Base-by-base conservation (phyloP, 2,888 invertebrate species). In the Dynastes tityus region DNA sequence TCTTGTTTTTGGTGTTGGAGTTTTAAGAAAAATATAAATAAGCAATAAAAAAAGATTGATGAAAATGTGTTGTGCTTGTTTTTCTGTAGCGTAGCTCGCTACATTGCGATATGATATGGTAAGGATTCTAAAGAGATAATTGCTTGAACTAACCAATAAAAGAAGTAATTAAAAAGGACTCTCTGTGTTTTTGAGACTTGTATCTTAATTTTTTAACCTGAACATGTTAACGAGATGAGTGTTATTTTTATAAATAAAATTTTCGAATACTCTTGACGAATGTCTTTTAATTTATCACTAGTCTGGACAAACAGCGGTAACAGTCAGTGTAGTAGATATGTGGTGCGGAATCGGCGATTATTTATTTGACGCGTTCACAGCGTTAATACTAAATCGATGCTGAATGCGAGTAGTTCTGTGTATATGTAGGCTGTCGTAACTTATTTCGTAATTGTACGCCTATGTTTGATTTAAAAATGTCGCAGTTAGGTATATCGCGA, bases 201-300 rank as follows among this genome's bases (percentile, higher is more conserved):
- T 53, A 22, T 58, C 5, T 58, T 3, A 8, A 58, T 22, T 22
- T 22, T 58, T 58, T 58, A 22, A 58, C 5, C 22, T 58, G 22
- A 16, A 58, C 22, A 58, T 58, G n/a, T 58, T 58, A 58, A 58
- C 8, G 9, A 58, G 22, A 58, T 22, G 22, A 58, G 55, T 58
- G 55, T 58, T 58, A 58, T 58, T 58, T 58, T 58, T 58, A n/a
- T 58, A 58, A 58, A 58, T 58, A 58, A 58, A 58, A 22, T 16
- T 58, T 55, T 58, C n/a, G 22, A 27, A 22, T 58, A 27, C 2
- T 58, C 3, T 6, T 22, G 32, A 32, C 32, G 32, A 22, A 58
- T 22, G 13, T 58, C 4, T 58, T 58, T 58, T 58, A 22, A 16
- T 22, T 58, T 8, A 22, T 53, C n/a, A 1, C n/a, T 53, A 53